Conservation (phyloP, 2,113 vertebrate species). For the Anhinga rufa region DNA sequence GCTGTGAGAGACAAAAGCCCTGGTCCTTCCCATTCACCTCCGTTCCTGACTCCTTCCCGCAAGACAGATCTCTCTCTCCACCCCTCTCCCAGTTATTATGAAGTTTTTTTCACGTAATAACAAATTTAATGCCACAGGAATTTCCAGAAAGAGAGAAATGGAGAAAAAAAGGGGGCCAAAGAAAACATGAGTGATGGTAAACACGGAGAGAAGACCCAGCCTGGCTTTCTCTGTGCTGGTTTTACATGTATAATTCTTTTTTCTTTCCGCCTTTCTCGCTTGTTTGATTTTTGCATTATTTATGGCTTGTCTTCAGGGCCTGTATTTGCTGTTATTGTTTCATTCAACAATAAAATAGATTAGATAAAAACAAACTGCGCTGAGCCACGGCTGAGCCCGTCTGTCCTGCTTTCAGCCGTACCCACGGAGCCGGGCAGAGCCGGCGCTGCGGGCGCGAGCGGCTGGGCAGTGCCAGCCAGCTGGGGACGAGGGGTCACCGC, state of each 20-base stretch:
- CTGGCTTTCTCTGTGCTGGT: not conserved
- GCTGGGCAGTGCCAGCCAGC: not conserved
- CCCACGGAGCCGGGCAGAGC: rapidly evolving
- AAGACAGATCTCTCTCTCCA: not conserved
- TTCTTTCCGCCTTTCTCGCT: not conserved
- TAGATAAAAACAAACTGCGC: conserved; percentile 48
- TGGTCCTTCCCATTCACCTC: not conserved
- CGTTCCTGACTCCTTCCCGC: rapidly evolving
- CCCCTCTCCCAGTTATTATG: not conserved
- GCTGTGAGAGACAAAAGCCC: rapidly evolving
- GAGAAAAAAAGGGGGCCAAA: not conserved
- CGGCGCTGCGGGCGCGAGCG: rapidly evolving
- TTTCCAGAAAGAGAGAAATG: not conserved
- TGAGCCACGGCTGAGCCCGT: not conserved
- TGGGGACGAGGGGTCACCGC: not conserved
- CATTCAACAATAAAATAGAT: conserved; percentile 61
- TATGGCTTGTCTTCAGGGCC: conserved; percentile 58
- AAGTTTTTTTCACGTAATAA: not conserved
- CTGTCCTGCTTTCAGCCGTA: not conserved
- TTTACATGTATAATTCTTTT: conserved; percentile 23
- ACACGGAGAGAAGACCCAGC: not conserved
- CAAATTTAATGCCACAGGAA: not conserved
- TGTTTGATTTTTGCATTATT: conserved; percentile 67
- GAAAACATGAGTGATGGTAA: not conserved
- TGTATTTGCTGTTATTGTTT: conserved; percentile 64